Conservation (phyloP, 2,888 invertebrate species). For the Chrysodeixis includens region DNA sequence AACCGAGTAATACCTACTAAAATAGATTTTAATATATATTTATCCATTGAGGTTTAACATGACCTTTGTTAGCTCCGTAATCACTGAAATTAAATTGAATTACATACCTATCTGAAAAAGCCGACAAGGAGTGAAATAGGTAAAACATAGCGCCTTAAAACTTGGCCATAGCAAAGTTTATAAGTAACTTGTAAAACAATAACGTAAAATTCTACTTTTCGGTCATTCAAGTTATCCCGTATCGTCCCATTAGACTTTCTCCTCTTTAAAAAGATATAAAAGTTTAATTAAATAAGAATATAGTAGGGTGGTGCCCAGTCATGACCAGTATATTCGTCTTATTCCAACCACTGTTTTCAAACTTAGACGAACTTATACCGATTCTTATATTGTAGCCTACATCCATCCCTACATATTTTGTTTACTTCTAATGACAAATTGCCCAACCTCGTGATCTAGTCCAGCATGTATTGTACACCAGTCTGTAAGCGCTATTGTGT, state of each 20-base stretch:
- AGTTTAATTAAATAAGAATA: background rate
- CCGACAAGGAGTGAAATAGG: too few species aligned
- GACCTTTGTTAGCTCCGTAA: too few species aligned
- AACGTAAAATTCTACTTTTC: background rate
- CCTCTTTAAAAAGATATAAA: background rate
- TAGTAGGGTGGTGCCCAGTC: too few species aligned
- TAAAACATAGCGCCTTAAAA: background rate
- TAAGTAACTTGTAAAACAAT: background rate
- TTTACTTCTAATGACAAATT: conserved; percentile 12
- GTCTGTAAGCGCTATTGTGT: conserved; percentile 32
- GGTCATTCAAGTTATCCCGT: background rate
- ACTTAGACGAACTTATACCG: too few species aligned
- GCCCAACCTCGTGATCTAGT: conserved; percentile 7
- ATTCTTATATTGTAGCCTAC: background rate
- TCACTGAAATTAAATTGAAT: too few species aligned
- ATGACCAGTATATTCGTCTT: too few species aligned
- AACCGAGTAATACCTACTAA: too few species aligned
- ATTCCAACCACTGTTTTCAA: too few species aligned
- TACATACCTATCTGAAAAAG: too few species aligned
- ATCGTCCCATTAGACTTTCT: background rate
- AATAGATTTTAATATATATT: too few species aligned
- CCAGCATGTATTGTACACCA: conserved; percentile 13
- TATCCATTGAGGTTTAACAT: too few species aligned
- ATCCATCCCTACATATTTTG: conserved; percentile 8
- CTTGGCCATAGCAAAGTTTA: background rate